Conservation (phyloP, 1,140 invertebrate genomes). For the Pristionchus pacificus region DNA sequence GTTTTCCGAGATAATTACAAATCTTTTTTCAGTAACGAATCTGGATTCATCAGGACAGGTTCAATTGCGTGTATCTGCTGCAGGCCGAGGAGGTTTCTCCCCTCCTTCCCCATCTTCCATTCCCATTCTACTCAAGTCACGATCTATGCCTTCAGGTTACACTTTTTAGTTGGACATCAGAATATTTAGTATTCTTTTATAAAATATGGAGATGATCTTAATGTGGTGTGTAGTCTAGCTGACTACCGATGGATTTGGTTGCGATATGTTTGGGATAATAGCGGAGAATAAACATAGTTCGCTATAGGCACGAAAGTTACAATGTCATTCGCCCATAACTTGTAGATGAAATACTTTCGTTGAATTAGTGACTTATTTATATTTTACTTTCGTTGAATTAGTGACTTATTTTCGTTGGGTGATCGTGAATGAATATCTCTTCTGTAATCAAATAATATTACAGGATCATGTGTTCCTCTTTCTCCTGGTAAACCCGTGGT, state of each 20-base stretch:
- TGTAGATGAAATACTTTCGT: no score
- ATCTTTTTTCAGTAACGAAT: constrained; percentile 52
- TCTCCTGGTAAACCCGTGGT: constrained; percentile 41
- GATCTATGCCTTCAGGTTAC: constrained; percentile 14
- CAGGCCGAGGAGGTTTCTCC: constrained; percentile 51
- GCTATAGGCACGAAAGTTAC: no score
- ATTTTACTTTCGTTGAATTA: no score
- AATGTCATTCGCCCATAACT: no score
- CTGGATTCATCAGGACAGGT: constrained; percentile 46
- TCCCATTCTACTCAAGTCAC: constrained; percentile 40
- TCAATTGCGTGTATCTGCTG: constrained; percentile 53
- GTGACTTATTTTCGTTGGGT: neutral
- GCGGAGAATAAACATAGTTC: constrained; percentile 4
- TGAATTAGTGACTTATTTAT: no score
- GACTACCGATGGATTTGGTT: neutral
- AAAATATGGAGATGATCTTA: no score
- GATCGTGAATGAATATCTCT: neutral
- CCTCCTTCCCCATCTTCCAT: constrained; percentile 41
- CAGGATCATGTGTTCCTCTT: constrained; percentile 9
- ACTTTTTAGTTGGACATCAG: constrained; percentile 16
- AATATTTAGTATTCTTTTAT: no score
- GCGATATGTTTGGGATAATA: neutral
- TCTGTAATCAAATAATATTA: neutral
- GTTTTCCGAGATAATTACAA: no score
- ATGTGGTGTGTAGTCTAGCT: constrained; percentile 3